Percentiles rank a stretch among this genome's conserved stretches.
Evolutionary conservation across 2,797 vertebrate species (phyloP).

Genomic region (Sphenodon punctatus): DNA sequence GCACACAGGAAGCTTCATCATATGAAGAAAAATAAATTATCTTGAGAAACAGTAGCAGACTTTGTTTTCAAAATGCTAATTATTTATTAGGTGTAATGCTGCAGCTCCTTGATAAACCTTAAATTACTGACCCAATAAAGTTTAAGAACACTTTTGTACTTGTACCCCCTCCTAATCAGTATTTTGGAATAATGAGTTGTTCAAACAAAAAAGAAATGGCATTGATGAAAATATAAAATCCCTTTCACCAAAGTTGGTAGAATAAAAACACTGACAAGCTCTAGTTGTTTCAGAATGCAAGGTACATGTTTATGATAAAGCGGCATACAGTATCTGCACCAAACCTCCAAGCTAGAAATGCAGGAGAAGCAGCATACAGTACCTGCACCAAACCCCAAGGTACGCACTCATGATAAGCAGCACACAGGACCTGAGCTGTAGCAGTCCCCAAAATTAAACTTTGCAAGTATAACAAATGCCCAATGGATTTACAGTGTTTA

Average conservation of each 20-base stretch:
- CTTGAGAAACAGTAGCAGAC: slow-evolving; percentile 56
- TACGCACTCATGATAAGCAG: slow-evolving; percentile 58
- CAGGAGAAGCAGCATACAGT: slow-evolving; percentile 51
- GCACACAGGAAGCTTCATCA: neutral
- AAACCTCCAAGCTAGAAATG: slow-evolving; percentile 47
- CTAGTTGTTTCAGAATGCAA: slow-evolving; percentile 50
- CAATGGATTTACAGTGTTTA: slow-evolving; percentile 47
- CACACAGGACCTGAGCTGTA: slow-evolving; percentile 63
- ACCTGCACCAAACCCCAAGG: slow-evolving; percentile 57
- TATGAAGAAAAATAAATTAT: slow-evolving; percentile 7
- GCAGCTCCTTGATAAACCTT: slow-evolving; percentile 52
- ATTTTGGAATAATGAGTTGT: slow-evolving; percentile 31
- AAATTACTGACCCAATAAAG: slow-evolving; percentile 38
- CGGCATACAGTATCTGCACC: slow-evolving; percentile 40
- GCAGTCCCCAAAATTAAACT: slow-evolving; percentile 41
- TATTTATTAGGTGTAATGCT: slow-evolving; percentile 44
- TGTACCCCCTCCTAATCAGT: slow-evolving; percentile 31
- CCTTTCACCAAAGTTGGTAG: neutral
- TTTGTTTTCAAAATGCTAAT: slow-evolving; percentile 44
- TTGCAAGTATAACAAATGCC: slow-evolving; percentile 40
- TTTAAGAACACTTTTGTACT: slow-evolving; percentile 33
- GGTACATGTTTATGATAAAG: slow-evolving; percentile 49
- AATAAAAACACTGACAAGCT: slow-evolving; percentile 40
- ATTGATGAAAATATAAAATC: slow-evolving; percentile 13
- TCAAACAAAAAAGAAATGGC: slow-evolving; percentile 27